phyloP scores from a whole-genome alignment of 2,888 invertebrate genomes.

The Anorthoa munda region DNA sequence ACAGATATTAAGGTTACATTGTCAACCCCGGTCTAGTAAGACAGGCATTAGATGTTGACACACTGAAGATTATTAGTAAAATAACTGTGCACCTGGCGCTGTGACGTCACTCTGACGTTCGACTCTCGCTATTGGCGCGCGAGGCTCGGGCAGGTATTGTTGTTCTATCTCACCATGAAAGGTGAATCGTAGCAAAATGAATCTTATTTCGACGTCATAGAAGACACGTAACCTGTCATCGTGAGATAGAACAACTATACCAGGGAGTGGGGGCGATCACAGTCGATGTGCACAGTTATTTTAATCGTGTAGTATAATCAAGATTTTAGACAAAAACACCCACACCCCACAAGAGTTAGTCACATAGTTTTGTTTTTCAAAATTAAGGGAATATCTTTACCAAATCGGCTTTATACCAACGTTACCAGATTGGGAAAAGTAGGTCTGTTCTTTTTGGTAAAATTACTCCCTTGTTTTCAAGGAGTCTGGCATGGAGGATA shows the following conservation, averaged over 20 bases:
- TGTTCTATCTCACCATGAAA: too few species aligned
- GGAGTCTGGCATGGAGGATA: neutral
- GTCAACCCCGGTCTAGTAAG: neutral
- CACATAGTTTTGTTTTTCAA: neutral
- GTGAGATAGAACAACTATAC: too few species aligned
- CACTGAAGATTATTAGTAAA: neutral
- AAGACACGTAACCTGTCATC: too few species aligned
- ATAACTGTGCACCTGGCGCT: too few species aligned
- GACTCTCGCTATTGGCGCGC: too few species aligned
- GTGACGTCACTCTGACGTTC: too few species aligned
- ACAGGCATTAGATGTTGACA: slow-evolving; percentile 6
- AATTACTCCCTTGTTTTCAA: slow-evolving; percentile 14
- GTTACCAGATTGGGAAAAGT: neutral
- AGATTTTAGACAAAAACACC: slow-evolving; percentile 24
- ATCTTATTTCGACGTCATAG: too few species aligned
- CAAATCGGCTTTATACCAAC: neutral
- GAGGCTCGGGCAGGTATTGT: too few species aligned
- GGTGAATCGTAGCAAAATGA: too few species aligned
- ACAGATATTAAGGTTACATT: neutral
- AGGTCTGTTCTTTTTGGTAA: slow-evolving; percentile 26
- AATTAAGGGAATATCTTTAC: slow-evolving; percentile 18
- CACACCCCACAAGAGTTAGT: slow-evolving; percentile 41
- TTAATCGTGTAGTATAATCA: slow-evolving; percentile 11
- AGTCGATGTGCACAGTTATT: too few species aligned
- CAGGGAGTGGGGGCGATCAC: too few species aligned